These are phyloP conservation scores for Nemoura dubitans DNA, from an alignment of 2,888 invertebrate genomes.

Conservation along the genomic window DNA sequence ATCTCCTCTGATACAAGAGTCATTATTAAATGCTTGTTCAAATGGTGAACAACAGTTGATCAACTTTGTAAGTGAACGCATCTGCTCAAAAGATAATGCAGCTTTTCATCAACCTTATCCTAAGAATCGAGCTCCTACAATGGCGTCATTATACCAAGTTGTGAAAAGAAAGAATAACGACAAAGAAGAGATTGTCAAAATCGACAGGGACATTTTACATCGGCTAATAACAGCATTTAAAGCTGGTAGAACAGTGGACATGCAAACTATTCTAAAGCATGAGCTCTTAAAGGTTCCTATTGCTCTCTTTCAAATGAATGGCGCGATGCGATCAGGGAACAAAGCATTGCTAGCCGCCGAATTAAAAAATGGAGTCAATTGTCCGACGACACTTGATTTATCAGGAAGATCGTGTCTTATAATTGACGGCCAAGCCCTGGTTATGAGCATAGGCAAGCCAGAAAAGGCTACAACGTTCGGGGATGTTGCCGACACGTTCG, in stretches of 20 bases:
- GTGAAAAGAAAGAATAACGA: conserved; percentile 21
- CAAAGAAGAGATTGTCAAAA: conserved; percentile 26
- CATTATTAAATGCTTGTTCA: conserved; percentile 23
- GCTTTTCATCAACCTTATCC: conserved; percentile 22
- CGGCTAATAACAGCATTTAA: conserved; percentile 28
- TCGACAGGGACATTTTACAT: conserved; percentile 38
- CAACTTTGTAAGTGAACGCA: conserved; percentile 29
- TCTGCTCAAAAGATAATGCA: conserved; percentile 8
- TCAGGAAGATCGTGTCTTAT: too few relatives aligned
- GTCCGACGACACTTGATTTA: too few relatives aligned
- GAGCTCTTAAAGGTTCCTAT: too few relatives aligned
- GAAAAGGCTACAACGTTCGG: too few relatives aligned
- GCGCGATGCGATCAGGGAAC: too few relatives aligned
- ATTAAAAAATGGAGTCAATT: too few relatives aligned
- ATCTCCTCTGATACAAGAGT: conserved; percentile 34
- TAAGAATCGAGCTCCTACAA: conserved; percentile 23
- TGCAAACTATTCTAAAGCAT: too few relatives aligned
- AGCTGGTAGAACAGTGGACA: conserved; percentile 36
- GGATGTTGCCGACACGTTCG: too few relatives aligned
- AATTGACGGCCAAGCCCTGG: too few relatives aligned
- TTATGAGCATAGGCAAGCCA: too few relatives aligned
- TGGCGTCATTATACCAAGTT: conserved; percentile 14
- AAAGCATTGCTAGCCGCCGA: too few relatives aligned
- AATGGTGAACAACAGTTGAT: conserved; percentile 20
- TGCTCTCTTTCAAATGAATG: too few relatives aligned